Conservation (phyloP, 2,113 vertebrate genomes). For the Cromileptes altivelis region DNA sequence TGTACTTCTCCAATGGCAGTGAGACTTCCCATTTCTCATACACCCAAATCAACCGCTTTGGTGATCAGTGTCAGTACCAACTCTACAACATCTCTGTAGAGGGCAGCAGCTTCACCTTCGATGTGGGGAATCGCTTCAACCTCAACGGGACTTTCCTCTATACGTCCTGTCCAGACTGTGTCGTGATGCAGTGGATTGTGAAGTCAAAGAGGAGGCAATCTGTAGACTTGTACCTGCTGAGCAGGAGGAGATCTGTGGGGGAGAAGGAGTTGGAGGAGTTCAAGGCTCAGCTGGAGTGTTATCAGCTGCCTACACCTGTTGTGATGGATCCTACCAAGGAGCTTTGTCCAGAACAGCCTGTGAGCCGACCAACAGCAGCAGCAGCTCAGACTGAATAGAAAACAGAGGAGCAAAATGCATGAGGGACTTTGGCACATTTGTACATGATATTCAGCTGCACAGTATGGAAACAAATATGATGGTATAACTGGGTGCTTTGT, state of each 20-base stretch:
- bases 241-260: slow-evolving; percentile 59
- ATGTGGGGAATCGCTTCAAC: slow-evolving; percentile 47
- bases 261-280: slow-evolving; percentile 65
- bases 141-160: slow-evolving; percentile 33
- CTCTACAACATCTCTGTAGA: slow-evolving; percentile 48
- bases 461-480: not conserved
- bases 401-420: not conserved
- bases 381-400: slow-evolving; percentile 5
- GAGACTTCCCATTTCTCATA: slow-evolving; percentile 32
- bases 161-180: slow-evolving; percentile 66
- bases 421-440: not conserved
- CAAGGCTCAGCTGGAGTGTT: slow-evolving; percentile 59
- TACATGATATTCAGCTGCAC: not conserved
- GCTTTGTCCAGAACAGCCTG: slow-evolving; percentile 55
- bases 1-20: slow-evolving; percentile 57
- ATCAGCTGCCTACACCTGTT: slow-evolving; percentile 46
- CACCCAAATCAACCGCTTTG: slow-evolving; percentile 67
- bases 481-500: not conserved
- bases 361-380: slow-evolving; percentile 16
- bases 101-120: slow-evolving; percentile 48
- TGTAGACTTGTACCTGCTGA: slow-evolving; percentile 64
- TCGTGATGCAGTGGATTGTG: slow-evolving; percentile 64
- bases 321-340: slow-evolving; percentile 54
- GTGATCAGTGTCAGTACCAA: slow-evolving; percentile 51
- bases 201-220: slow-evolving; percentile 38